Evolutionary conservation across 1,140 invertebrate genomes (phyloP), one percentile per base, ranked within the genome.

Genomic region (Hydropsyche tenuis): DNA sequence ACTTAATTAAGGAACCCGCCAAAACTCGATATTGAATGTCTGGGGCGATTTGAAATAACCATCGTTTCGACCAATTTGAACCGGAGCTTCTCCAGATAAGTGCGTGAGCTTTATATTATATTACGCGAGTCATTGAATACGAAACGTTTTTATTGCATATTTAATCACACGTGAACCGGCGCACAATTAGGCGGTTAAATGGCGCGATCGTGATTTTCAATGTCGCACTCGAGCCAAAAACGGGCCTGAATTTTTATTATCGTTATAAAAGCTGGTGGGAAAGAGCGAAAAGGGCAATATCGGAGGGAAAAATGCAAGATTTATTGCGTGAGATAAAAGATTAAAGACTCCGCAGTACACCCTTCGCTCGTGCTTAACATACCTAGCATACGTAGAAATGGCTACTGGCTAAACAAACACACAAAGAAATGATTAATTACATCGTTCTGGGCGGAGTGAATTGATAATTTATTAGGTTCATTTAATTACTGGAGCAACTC

Each of bases 271-370:
- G 22, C 9, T 22, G 22, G 63, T 1, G 30, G 45, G 18, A 46
- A 48, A 46, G 16, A 48, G 43, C 16, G 42, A 68, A 68, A 48
- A 48, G 16, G 43, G 56, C 56, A 60, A 68, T 27, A 48, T 42
- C 63, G 63, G 4, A 14, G 63, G 42, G 42, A 65, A 65, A 65
- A 65, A 65, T 45, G 23, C 63, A 65, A 68, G 65, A 68, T 68
- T 68, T 68, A 48, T 68, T 45, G 65, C 65, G 65, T 68, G 65
- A 68, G 65, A 68, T 68, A 68, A 68, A 68, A 68, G 65, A 68
- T 68, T 48, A 68, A 68, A 43, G 14, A 68, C 42, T 27, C 23
- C 22, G 14, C 62, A 30, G 30, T 9, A 37, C 30, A 37, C 30
- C 30, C 30, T 9, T 9, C 9, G 3, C 30, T 9, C 9, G 3